These are phyloP conservation scores for Cheilosia pagana DNA, from an alignment of 2,888 invertebrate species.

Conservation along the genomic window DNA sequence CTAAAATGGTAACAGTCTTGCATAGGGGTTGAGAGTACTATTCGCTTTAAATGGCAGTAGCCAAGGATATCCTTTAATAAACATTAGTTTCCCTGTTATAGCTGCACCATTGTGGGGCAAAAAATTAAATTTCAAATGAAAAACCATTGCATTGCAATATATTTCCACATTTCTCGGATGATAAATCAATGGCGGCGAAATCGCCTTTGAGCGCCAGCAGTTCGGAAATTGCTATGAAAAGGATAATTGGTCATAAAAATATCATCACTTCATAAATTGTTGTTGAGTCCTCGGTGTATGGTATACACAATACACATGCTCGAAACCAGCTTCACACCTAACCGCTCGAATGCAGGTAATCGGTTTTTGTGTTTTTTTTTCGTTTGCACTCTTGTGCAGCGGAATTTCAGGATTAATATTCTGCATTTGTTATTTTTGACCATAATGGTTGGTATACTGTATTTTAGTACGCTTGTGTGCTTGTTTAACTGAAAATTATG, in stretches of 20 bases:
- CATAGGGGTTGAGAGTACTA: not conserved
- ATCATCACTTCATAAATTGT: constrained; percentile 68
- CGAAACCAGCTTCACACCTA: constrained; percentile 1
- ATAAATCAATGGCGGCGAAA: constrained; percentile 36
- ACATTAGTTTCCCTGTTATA: not conserved
- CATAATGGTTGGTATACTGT: not conserved
- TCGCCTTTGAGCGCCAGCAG: constrained; percentile 30
- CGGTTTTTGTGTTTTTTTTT: not conserved
- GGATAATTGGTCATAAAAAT: constrained; percentile 72
- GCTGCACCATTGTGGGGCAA: not conserved
- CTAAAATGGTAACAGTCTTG: not conserved
- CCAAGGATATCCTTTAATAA: not conserved
- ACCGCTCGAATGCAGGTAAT: constrained; percentile 18
- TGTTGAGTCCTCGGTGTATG: not conserved
- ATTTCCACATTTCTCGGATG: constrained; percentile 27
- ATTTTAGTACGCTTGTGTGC: not conserved
- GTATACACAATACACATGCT: not conserved
- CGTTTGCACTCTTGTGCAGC: not conserved
- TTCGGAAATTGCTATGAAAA: constrained; percentile 47
- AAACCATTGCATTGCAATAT: not conserved
- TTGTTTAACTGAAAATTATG: constrained; percentile 32
- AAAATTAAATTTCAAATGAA: not conserved
- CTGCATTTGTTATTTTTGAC: constrained; percentile 5
- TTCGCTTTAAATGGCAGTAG: not conserved
- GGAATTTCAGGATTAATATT: constrained; percentile 44